phyloP scores from a whole-genome alignment of 2,797 vertebrate genomes.

The Amblyopsis hoosieri region DNA sequence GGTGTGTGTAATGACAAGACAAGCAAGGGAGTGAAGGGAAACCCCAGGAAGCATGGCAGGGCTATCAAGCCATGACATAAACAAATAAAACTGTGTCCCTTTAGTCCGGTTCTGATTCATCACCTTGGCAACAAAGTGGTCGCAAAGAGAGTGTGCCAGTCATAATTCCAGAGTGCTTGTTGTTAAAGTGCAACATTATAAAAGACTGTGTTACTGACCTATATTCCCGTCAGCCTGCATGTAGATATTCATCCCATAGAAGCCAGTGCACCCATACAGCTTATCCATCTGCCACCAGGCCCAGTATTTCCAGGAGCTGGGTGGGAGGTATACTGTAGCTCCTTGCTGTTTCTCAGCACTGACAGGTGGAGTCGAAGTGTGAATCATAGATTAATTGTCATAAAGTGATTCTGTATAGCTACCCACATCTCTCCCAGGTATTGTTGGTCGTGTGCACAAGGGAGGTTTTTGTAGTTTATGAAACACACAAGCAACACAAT shows the following conservation, averaged over 20 bases:
- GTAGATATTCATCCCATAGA: slow-evolving; percentile 57
- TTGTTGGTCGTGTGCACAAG: slow-evolving; percentile 3
- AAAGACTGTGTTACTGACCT: slow-evolving; percentile 71
- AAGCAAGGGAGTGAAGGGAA: no score
- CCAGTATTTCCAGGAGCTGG: slow-evolving; percentile 33
- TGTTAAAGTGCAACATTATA: slow-evolving; percentile 52
- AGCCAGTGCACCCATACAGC: slow-evolving; percentile 59
- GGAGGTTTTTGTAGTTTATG: slow-evolving; percentile 13
- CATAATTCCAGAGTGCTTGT: slow-evolving; percentile 51
- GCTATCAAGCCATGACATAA: no score
- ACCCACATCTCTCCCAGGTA: slow-evolving; percentile 39
- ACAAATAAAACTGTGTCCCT: not conserved
- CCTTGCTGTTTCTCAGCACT: slow-evolving; percentile 34
- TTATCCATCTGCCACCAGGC: slow-evolving; percentile 61
- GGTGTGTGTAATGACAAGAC: no score
- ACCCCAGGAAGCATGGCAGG: no score
- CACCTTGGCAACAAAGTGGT: slow-evolving; percentile 61
- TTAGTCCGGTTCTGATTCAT: slow-evolving; percentile 47
- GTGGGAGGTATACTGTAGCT: slow-evolving; percentile 48
- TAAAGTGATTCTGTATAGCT: slow-evolving; percentile 36
- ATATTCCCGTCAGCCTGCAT: slow-evolving; percentile 60
- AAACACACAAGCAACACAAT: slow-evolving; percentile 50
- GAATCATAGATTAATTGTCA: slow-evolving; percentile 52
- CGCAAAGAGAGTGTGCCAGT: slow-evolving; percentile 60
- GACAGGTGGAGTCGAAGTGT: slow-evolving; percentile 50